phyloP scores from a whole-genome alignment of 92 coral and sea anemone species.

The Porites evermanni region DNA sequence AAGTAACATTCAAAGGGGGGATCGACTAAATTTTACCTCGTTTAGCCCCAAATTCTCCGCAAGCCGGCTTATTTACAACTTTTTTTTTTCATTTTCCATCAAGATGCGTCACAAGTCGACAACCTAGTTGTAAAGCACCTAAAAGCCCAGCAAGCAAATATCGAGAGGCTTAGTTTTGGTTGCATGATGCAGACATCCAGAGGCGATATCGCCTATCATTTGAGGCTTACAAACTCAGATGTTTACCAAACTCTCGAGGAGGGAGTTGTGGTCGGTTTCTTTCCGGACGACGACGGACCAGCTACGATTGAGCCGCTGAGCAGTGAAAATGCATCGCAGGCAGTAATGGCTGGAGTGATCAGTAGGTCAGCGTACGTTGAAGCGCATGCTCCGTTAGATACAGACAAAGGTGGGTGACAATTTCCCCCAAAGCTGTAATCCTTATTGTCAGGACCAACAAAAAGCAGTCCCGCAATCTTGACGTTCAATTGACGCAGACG shows the following conservation, averaged over 20 bases:
- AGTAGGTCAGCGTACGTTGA: conserved; percentile 91
- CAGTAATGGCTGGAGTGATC: conserved; percentile 97
- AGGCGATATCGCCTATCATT: conserved; percentile 96
- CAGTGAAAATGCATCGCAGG: conserved; percentile 68
- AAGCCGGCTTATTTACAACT: neutral
- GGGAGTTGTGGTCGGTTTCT: conserved; percentile 97
- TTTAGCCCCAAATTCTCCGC: no score
- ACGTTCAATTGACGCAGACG: no score
- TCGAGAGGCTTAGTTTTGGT: conserved; percentile 76
- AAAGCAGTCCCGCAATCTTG: no score
- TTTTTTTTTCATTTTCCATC: neutral
- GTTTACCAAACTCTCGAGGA: conserved; percentile 68
- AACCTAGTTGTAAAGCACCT: conserved; percentile 79
- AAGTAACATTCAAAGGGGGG: no score
- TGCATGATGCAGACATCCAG: conserved; percentile 70
- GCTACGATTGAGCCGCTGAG: conserved; percentile 87
- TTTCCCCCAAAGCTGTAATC: neutral
- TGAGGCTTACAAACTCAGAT: conserved; percentile 79
- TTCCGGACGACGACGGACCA: conserved; percentile 72
- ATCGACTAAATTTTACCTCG: no score
- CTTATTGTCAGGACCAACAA: neutral
- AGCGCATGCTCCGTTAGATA: conserved; percentile 75
- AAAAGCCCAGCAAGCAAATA: conserved; percentile 88
- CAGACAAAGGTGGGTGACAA: conserved; percentile 53
- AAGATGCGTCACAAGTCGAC: conserved; percentile 47